These are phyloP conservation scores for Eremobia ochroleuca DNA, from an alignment of 2,888 invertebrate genomes.

Conservation along the genomic window DNA sequence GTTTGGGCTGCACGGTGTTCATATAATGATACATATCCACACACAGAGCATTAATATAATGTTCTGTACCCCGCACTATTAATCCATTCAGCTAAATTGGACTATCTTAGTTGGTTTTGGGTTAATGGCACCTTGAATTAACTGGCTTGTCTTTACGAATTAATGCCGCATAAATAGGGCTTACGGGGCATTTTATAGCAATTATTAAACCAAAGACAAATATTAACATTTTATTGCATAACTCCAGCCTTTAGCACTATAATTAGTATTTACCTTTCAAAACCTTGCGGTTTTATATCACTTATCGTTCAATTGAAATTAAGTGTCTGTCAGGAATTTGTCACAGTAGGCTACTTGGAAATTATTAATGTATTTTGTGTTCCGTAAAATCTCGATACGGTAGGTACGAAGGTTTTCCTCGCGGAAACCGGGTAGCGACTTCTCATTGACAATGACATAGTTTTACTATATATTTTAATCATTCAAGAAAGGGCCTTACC, in stretches of 20 bases:
- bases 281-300: constrained; percentile 65
- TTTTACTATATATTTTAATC: constrained; percentile 59
- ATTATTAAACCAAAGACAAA: constrained; percentile 52
- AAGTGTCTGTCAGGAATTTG: constrained; percentile 40
- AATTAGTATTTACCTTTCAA: constrained; percentile 59
- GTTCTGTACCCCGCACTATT: constrained; percentile 16
- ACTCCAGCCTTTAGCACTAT: constrained; percentile 40
- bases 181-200: constrained; percentile 31
- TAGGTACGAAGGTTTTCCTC: constrained; percentile 79
- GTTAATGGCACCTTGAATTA: constrained; percentile 62
- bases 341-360: constrained; percentile 44
- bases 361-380: constrained; percentile 50
- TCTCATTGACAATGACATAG: constrained; percentile 73
- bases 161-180: constrained; percentile 36
- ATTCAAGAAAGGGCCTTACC: constrained; percentile 60
- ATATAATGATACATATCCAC: constrained; percentile 17
- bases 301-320: constrained; percentile 28
- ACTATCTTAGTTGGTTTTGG: constrained; percentile 39
- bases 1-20: background rate
- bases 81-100: constrained; percentile 43
- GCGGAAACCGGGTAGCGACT: constrained; percentile 72
- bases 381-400: constrained; percentile 74
- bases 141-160: constrained; percentile 31
- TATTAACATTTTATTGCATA: constrained; percentile 58
- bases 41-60: background rate